A percentile compares a stretch with the other conserved stretches of the same genome.
These are phyloP conservation scores for Drosophila macrothrix DNA, from an alignment of 2,888 invertebrate species.

Conservation along the genomic window DNA sequence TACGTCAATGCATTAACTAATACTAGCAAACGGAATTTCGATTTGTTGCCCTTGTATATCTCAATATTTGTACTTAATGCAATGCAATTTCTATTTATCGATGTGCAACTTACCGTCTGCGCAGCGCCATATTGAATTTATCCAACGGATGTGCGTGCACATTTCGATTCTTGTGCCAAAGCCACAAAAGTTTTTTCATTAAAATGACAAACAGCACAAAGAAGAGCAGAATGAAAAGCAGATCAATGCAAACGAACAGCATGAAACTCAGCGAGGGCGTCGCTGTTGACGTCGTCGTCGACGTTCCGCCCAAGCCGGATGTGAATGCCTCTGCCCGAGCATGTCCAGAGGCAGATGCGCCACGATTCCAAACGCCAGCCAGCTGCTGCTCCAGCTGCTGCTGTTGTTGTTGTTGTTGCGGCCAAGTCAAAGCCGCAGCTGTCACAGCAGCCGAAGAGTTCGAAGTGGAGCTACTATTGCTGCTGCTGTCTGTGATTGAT, in stretches of 20 bases:
- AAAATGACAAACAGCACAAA: constrained; percentile 89
- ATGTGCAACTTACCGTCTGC: constrained; percentile 81
- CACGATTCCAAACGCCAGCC: constrained; percentile 32
- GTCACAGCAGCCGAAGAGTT: constrained; percentile 41
- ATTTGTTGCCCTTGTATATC: constrained; percentile 5
- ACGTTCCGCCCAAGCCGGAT: constrained; percentile 54
- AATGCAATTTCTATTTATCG: constrained; percentile 3
- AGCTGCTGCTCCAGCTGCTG: constrained; percentile 17
- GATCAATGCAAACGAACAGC: constrained; percentile 87
- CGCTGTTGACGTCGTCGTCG: constrained; percentile 28
- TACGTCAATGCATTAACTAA: constrained; percentile 16
- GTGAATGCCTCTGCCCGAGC: constrained; percentile 52
- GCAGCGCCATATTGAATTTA: constrained; percentile 87
- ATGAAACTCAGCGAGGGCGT: constrained; percentile 80
- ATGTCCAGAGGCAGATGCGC: constrained; percentile 27
- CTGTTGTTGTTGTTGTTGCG: constrained; percentile 25
- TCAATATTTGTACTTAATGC: background rate
- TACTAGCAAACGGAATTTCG: background rate
- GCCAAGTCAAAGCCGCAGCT: constrained; percentile 66
- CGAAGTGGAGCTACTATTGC: constrained; percentile 4
- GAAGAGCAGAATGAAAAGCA: constrained; percentile 89
- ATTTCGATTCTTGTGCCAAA: constrained; percentile 86
- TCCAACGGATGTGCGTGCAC: constrained; percentile 85
- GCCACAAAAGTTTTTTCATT: constrained; percentile 87
- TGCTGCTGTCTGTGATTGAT: constrained; percentile 59